phyloP scores from a whole-genome alignment of 2,797 vertebrate species.

The Clamator glandarius region DNA sequence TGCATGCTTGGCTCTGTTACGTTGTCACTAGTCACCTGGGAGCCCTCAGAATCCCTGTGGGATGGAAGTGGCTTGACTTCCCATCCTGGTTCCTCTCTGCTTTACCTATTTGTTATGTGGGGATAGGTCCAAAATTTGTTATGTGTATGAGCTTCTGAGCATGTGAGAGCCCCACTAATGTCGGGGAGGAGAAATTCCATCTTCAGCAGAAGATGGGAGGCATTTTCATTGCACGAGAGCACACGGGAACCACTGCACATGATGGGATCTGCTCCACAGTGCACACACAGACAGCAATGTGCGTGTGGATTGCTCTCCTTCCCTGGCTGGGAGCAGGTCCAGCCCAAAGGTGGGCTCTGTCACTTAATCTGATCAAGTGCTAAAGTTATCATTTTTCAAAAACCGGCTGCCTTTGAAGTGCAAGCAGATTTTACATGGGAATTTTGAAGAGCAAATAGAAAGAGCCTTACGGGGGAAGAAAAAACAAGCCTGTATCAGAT shows the following conservation, averaged over 20 bases:
- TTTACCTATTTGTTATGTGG: not conserved
- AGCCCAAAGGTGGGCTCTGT: not conserved
- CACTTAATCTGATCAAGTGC: not conserved
- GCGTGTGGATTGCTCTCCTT: fast-evolving
- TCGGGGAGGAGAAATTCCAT: not conserved
- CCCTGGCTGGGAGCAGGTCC: not conserved
- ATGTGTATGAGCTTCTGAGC: not conserved
- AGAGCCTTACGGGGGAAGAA: not conserved
- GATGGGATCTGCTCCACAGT: not conserved
- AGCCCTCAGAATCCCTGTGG: not conserved
- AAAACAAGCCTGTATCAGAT: not conserved
- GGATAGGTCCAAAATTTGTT: fast-evolving
- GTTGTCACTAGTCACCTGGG: not conserved
- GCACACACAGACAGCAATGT: not conserved
- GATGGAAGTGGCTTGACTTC: not conserved
- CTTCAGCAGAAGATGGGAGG: not conserved
- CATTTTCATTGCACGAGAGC: not conserved
- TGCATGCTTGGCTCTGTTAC: not conserved
- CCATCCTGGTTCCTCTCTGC: fast-evolving
- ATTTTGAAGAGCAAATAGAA: constrained; percentile 31
- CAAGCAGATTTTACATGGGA: not conserved
- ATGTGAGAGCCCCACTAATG: not conserved
- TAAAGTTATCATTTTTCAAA: not conserved
- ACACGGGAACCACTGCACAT: fast-evolving
- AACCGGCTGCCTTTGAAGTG: not conserved